Base-by-base conservation (phyloP, 2,113 vertebrate species). In the Embiotoca jacksoni region DNA sequence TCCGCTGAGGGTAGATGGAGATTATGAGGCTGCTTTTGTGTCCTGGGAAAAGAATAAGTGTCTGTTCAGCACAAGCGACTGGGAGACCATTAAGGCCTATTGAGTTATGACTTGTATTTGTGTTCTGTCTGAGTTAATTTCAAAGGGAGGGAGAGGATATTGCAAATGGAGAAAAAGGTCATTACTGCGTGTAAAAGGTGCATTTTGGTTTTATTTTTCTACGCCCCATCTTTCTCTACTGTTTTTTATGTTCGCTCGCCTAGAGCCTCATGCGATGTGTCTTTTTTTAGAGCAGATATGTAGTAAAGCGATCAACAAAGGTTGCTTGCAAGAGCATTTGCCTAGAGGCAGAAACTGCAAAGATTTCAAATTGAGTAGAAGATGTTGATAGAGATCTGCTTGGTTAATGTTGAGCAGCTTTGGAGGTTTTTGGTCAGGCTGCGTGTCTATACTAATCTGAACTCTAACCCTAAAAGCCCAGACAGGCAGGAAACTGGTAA, bases 401-500 rank as follows among this genome's bases (percentile, higher is more conserved):
- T 32, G 14, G 36, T 71, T n/a, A 35, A 0, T 60, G 8, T 63
- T 15, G 33, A 59, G 14, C 33, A 5, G 13, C 32, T 5, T 56
- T 57, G 50, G 54, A 16, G 10, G 46, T 68, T 73, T 66, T 70
- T 76, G 69, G 46, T 80, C 8, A 44, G 44, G 41, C 31, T 74
- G 65, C 31, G 8, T 56, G 57, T 77, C 68, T 69, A 46, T 49
- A 39, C 52, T 72, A 44, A 37, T 57, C 55, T 89, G 83, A 93
- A 92, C 92, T 88, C 82, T 91, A 80, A 87, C 89, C 88, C 75
- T 35, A 39, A 84, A 86, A 90, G 76, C 71, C 88, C 89, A 93
- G 92, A 93, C 92, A 89, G 82, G 41, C 91, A 92, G 91, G 91
- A 90, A 91, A 73, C 78, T 80, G 65, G 69, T 76, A 53, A 89